phyloP scores from a whole-genome alignment of 2,113 vertebrate species.

The Chaetodon trifascialis region DNA sequence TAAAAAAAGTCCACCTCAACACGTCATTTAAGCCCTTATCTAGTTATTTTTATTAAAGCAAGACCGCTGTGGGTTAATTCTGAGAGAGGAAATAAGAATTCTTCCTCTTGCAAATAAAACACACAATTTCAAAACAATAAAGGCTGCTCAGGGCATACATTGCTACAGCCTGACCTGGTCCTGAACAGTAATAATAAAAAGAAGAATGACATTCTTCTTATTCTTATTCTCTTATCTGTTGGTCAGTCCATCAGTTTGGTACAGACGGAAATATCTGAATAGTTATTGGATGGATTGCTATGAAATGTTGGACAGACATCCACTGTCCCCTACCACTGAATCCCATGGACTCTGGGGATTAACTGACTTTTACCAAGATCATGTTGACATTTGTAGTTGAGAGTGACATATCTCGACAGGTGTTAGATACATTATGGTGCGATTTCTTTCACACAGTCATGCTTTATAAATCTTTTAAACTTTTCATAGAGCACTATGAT shows the following conservation, averaged over 20 bases:
- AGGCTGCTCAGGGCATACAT: too few species aligned
- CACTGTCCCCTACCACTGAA: neutral
- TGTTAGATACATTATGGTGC: neutral
- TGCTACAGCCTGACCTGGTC: too few species aligned
- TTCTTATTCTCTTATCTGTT: neutral
- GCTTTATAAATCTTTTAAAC: neutral
- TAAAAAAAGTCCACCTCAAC: constrained; percentile 21
- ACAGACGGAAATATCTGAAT: neutral
- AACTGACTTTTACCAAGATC: neutral
- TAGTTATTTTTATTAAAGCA: neutral
- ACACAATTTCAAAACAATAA: neutral
- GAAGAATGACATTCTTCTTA: neutral
- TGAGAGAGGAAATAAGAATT: neutral
- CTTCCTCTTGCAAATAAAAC: neutral
- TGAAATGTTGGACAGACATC: neutral
- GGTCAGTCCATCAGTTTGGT: neutral
- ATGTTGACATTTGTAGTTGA: neutral
- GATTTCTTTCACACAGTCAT: neutral
- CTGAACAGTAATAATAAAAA: too few species aligned
- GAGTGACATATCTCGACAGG: neutral
- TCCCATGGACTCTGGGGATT: neutral
- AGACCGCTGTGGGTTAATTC: neutral
- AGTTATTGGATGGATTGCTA: neutral
- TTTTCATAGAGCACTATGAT: neutral
- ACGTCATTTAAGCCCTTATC: neutral